These are phyloP conservation scores for Channa striata DNA, from an alignment of 2,797 vertebrate species.

Conservation along the genomic window DNA sequence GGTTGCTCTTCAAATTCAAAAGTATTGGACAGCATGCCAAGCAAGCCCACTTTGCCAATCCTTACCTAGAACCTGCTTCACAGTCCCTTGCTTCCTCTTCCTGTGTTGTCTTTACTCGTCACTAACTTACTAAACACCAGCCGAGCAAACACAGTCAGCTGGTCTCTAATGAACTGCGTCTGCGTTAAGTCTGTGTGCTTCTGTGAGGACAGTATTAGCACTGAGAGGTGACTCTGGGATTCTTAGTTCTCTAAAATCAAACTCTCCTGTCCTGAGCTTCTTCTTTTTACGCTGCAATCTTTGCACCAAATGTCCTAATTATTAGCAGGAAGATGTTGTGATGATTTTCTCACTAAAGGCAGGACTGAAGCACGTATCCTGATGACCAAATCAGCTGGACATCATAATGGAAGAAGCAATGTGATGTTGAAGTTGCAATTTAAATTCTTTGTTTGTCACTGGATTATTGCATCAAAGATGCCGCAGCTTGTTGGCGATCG, in stretches of 20 bases:
- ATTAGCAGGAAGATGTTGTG: no score
- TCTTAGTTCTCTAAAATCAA: slow-evolving; percentile 11
- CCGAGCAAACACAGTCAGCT: slow-evolving; percentile 2
- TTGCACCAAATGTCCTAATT: not conserved
- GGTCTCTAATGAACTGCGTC: slow-evolving; percentile 29
- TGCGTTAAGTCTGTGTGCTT: slow-evolving; percentile 1
- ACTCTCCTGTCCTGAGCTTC: slow-evolving; percentile 4
- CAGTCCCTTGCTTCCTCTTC: slow-evolving; percentile 41
- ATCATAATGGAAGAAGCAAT: not conserved
- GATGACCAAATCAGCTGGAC: not conserved
- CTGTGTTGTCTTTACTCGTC: slow-evolving; percentile 53
- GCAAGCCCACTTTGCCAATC: slow-evolving; percentile 33
- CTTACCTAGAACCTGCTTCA: slow-evolving; percentile 40
- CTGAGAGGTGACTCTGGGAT: not conserved
- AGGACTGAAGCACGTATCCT: not conserved
- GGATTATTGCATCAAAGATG: not conserved
- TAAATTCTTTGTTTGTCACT: not conserved
- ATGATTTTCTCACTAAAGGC: not conserved
- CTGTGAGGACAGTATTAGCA: not conserved
- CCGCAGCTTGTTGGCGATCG: not conserved
- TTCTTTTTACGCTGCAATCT: not conserved
- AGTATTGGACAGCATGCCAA: slow-evolving; percentile 57
- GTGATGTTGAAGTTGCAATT: not conserved
- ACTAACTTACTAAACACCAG: slow-evolving; percentile 70
- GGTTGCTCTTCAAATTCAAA: not conserved